phyloP scores from a whole-genome alignment of 2,888 invertebrate species.

The Aspidiotus destructor region DNA sequence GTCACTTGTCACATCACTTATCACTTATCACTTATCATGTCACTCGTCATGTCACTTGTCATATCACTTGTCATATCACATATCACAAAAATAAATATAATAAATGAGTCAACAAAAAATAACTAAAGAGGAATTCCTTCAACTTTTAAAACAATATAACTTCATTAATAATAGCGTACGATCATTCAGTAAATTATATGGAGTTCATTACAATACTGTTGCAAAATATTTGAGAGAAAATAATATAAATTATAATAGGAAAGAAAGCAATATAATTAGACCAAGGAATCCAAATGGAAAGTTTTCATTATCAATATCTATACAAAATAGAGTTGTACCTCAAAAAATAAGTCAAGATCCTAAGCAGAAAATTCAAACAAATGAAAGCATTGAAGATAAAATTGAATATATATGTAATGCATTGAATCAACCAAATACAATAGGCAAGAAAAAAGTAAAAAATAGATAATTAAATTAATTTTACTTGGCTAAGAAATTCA shows the following conservation, averaged over 20 bases:
- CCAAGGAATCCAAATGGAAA: constrained; percentile 1
- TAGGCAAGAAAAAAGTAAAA: not conserved
- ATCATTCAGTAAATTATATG: constrained; percentile 4
- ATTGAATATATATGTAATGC: not conserved
- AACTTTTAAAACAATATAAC: not conserved
- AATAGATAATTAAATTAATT: not conserved
- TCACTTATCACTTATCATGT: too few relatives aligned
- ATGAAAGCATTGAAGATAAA: not conserved
- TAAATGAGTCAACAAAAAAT: constrained; percentile 8
- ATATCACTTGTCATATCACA: constrained; percentile 5
- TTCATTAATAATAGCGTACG: not conserved
- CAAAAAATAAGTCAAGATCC: constrained; percentile 1
- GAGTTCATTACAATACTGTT: not conserved
- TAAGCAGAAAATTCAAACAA: not conserved
- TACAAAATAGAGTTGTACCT: not conserved
- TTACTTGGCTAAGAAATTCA: constrained; percentile 5
- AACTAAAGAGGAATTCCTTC: constrained; percentile 1
- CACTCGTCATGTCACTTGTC: not conserved
- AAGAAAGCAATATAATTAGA: not conserved
- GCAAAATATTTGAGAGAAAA: constrained; percentile 1
- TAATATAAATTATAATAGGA: not conserved
- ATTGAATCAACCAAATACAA: constrained; percentile 2
- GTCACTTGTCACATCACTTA: not conserved
- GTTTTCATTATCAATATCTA: not conserved
- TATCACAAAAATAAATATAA: constrained; percentile 11